Percentiles rank a stretch among this genome's conserved stretches.
Evolutionary conservation across 2,797 vertebrate genomes (phyloP).

Genomic region (Acanthurus lineatus): DNA sequence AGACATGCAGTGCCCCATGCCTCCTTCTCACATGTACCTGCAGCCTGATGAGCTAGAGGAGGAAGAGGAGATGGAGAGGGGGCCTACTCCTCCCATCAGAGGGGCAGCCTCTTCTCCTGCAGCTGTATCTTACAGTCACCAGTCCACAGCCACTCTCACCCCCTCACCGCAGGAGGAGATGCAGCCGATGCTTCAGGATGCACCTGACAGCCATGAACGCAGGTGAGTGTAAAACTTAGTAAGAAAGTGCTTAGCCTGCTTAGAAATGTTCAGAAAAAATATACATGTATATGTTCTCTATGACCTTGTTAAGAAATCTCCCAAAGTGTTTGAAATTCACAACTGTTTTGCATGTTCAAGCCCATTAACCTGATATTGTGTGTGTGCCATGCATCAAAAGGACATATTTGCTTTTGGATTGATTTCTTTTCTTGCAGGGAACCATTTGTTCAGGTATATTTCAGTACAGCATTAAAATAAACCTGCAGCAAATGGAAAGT

Average conservation of each 20-base stretch:
- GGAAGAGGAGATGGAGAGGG: conserved; percentile 94
- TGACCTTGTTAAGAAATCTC: conserved; percentile 27
- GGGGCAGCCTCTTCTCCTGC: conserved; percentile 97
- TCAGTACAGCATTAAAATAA: conserved; percentile 19
- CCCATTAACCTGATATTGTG: conserved; percentile 49
- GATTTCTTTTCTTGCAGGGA: conserved; percentile 55
- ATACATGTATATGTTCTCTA: conserved; percentile 8
- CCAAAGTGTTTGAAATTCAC: conserved; percentile 35
- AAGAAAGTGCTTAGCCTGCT: background rate
- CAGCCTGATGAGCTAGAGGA: conserved; percentile 95
- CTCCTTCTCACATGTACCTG: conserved; percentile 96
- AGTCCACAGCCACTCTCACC: conserved; percentile 97
- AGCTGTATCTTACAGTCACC: conserved; percentile 97
- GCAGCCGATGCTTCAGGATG: conserved; percentile 95
- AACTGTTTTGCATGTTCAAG: conserved; percentile 44
- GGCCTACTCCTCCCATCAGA: conserved; percentile 94
- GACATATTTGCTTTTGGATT: conserved; percentile 36
- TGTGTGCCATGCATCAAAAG: conserved; percentile 42
- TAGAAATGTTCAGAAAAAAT: conserved; percentile 1
- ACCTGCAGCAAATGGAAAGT: conserved; percentile 13
- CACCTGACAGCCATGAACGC: conserved; percentile 91
- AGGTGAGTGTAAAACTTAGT: conserved; percentile 81
- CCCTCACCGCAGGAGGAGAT: conserved; percentile 98
- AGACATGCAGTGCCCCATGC: conserved; percentile 93
- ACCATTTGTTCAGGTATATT: conserved; percentile 55